Base-by-base conservation (phyloP, 2,888 invertebrate genomes). In the Epicampocera succincta region DNA sequence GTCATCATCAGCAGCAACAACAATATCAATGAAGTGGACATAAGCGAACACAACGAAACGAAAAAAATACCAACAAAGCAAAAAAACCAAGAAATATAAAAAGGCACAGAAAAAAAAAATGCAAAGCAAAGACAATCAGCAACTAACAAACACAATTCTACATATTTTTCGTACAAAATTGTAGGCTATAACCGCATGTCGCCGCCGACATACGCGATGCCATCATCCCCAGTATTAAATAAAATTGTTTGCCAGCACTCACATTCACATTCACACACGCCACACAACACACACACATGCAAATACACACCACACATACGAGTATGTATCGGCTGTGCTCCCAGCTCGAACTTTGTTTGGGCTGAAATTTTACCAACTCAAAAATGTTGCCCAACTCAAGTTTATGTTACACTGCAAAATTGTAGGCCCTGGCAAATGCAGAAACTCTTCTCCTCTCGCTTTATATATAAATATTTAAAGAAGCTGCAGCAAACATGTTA, bases 11-110 rank as follows among this genome's bases (percentile, higher is more conserved):
- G 48, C 74, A 52, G 46, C 76, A 78, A 73, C 60, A 79, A 74
- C 72, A 78, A 76, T 66, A 80, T 74, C 87, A 80, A 83, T 80
- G 78, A 76, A 77, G 75, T 69, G 76, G 79, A 83, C 83, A 73
- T 76, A 68, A 81, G 61, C 66, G n/a, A n/a, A n/a, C n/a, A n/a
- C n/a, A n/a, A n/a, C n/a, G n/a, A n/a, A n/a, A n/a, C n/a, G n/a
- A n/a, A 58, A 75, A 58, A 60, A 75, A 52, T 42, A 15, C 38
- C 50, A 19, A 21, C 54, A 38, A 52, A 75, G 13, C 61, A 19
- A n/a, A 69, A 61, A 21, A 60, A 21, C 25, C 52, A 52, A 61
- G 21, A 25, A 25, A 52, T 58, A 29, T 12, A 15, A 54, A 38
- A 19, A 58, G 19, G 9, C 0, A 0, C 25, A 60, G 19, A 42